Conservation (phyloP, 2,797 vertebrate species). For the Bradypodion pumilum region DNA sequence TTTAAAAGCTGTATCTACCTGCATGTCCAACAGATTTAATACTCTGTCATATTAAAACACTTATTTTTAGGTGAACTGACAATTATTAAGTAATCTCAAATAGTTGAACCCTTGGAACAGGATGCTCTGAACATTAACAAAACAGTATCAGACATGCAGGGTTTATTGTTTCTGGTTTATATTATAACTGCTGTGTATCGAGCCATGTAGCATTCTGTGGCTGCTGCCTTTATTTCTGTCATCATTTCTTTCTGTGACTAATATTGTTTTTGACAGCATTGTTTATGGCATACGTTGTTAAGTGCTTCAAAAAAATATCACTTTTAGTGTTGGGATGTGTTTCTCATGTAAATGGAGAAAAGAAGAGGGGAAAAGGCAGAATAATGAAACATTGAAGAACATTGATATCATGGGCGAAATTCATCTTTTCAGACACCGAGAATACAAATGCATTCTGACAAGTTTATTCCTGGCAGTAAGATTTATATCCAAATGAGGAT, state of each 20-base stretch:
- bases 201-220: too few relatives aligned
- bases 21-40: neutral
- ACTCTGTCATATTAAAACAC: neutral
- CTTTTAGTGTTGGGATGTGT: too few relatives aligned
- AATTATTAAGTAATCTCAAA: neutral
- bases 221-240: neutral
- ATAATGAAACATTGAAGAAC: too few relatives aligned
- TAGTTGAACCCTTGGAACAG: neutral
- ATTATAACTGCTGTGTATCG: neutral
- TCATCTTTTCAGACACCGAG: too few relatives aligned
- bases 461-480: too few relatives aligned
- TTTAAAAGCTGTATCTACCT: neutral
- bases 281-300: neutral
- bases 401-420: too few relatives aligned
- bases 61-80: rapidly evolving
- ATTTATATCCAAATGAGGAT: too few relatives aligned
- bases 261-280: neutral
- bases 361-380: too few relatives aligned
- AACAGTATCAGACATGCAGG: neutral
- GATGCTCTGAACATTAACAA: neutral
- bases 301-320: neutral
- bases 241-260: neutral
- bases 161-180: neutral
- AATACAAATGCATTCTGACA: too few relatives aligned
- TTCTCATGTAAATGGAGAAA: too few relatives aligned